Evolutionary conservation across 2,797 vertebrate genomes (phyloP), one percentile per base, ranked within the genome.

Genomic region (Cossypha heuglini): DNA sequence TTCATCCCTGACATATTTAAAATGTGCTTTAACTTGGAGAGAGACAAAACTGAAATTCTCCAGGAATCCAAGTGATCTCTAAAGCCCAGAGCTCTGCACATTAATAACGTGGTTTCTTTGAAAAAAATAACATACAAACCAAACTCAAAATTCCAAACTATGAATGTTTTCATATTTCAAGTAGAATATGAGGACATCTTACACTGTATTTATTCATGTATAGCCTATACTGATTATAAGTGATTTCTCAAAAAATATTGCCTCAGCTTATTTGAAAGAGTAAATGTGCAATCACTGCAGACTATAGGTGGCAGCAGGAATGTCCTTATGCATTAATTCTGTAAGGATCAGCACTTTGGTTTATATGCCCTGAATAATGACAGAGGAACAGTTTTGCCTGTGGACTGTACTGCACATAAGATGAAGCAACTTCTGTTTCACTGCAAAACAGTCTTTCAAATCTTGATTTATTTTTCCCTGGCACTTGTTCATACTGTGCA

Each of bases 21-120:
- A 97, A 97, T 97, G 95, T 97, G 96, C 92, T 97, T 97, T 92
- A 97, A 94, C 94, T 83, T 71, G 81, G 89, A 96, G 57, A 87
- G 58, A 97, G 96, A 91, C 91, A 95, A 96, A 97, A 94, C 88
- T 81, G 88, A 96, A 96, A 93, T 85, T 94, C 88, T 96, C 90
- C 92, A 95, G 97, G 96, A 98, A 98, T 96, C 97, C 94, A 93
- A 95, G 94, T 96, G 98, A 91, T 97, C 97, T 97, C 98, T 63
- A 42, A 92, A 97, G 97, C 95, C 93, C 96, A 90, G 80, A 97
- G 96, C 97, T 95, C 86, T 96, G 96, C 94, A 95, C 72, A 93
- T 96, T 87, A 97, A 97, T 93, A 78, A 91, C 87, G 96, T 85
- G 93, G 93, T 96, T 98, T 97, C 95, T 95, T 84, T 62, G 48